phyloP scores from a whole-genome alignment of 2,888 invertebrate species.

The Acanthoscelides obtectus region DNA sequence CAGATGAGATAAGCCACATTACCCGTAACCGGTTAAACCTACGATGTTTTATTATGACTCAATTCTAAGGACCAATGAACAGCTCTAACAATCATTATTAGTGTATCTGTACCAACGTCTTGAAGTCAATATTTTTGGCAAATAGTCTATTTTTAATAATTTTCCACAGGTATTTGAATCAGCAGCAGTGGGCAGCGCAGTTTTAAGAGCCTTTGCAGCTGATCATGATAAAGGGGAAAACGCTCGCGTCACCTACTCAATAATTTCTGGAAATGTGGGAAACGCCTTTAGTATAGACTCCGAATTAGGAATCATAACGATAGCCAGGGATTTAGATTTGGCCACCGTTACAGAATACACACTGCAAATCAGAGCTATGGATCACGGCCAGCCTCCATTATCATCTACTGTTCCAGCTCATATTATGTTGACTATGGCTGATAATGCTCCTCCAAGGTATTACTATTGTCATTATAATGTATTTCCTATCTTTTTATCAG shows the following conservation, averaged over 20 bases:
- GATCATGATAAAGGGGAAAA: conserved; percentile 82
- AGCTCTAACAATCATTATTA: too few relatives aligned
- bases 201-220: conserved; percentile 71
- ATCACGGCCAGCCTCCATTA: conserved; percentile 71
- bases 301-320: conserved; percentile 68
- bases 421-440: conserved; percentile 82
- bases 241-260: conserved; percentile 75
- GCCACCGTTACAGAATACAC: conserved; percentile 58
- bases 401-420: conserved; percentile 79
- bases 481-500: too few relatives aligned
- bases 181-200: conserved; percentile 67
- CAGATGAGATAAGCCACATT: too few relatives aligned
- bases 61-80: too few relatives aligned
- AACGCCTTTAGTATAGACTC: conserved; percentile 81
- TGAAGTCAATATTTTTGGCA: too few relatives aligned
- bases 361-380: conserved; percentile 75
- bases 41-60: too few relatives aligned
- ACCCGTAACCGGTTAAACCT: too few relatives aligned
- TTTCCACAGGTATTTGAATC: conserved; percentile 55
- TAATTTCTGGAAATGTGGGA: conserved; percentile 84
- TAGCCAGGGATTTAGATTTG: conserved; percentile 67
- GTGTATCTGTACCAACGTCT: too few relatives aligned
- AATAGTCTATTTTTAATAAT: background rate
- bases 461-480: too few relatives aligned
- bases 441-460: conserved; percentile 70